These are phyloP conservation scores for Perca fluviatilis DNA, from an alignment of 2,113 vertebrate species.

Conservation along the genomic window DNA sequence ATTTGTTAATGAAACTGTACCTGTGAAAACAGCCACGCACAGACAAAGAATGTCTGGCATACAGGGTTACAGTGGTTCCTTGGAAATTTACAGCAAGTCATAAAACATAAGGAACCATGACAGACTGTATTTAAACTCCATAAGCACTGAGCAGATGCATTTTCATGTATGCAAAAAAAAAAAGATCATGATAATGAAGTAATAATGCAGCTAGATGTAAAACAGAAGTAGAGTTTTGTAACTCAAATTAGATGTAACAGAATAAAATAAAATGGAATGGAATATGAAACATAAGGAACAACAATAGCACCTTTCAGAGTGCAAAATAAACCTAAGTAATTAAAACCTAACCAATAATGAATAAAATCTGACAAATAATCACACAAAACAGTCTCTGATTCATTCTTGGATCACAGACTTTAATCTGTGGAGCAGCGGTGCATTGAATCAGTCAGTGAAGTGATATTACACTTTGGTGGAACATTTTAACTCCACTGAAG, in stretches of 20 bases:
- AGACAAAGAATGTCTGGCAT: slow-evolving; percentile 60
- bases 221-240: slow-evolving; percentile 19
- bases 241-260: not conserved
- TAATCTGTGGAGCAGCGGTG: slow-evolving; percentile 62
- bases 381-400: slow-evolving; percentile 43
- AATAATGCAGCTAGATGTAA: not conserved
- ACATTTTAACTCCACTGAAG: slow-evolving; percentile 63
- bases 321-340: slow-evolving; percentile 34
- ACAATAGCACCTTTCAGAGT: slow-evolving; percentile 34
- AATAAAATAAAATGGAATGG: not conserved
- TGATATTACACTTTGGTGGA: slow-evolving; percentile 67
- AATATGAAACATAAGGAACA: slow-evolving; percentile 6
- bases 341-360: slow-evolving; percentile 35
- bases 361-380: slow-evolving; percentile 48
- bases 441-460: slow-evolving; percentile 65
- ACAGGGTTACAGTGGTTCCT: slow-evolving; percentile 40
- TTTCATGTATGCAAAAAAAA: not conserved
- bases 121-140: slow-evolving; percentile 12
- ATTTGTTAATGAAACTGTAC: slow-evolving; percentile 66
- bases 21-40: slow-evolving; percentile 41
- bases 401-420: slow-evolving; percentile 56
- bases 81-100: slow-evolving; percentile 70
- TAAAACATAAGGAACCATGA: slow-evolving; percentile 49
- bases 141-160: slow-evolving; percentile 16
- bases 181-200: slow-evolving; percentile 1